Conservation (phyloP, 2,888 invertebrate genomes). For the Gnatocerus cornutus region DNA sequence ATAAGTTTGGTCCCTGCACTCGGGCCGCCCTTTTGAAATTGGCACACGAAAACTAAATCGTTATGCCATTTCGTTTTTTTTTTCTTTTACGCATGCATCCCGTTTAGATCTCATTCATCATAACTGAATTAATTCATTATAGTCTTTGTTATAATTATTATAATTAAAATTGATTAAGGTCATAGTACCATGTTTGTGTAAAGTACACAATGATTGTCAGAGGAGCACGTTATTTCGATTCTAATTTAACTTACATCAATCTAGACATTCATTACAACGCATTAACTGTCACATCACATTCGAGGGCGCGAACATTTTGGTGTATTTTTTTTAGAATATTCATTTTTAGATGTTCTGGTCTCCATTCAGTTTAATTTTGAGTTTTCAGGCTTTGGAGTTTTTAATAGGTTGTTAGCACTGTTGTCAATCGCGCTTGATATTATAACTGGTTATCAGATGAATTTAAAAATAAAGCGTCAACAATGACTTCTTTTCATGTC, state of each 20-base stretch:
- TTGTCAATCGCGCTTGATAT: no score
- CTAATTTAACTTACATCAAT: conserved; percentile 1
- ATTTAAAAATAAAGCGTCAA: no score
- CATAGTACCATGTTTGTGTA: conserved; percentile 56
- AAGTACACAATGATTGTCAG: conserved; percentile 39
- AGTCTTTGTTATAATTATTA: conserved; percentile 36
- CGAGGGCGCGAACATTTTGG: not conserved
- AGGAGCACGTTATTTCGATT: conserved; percentile 16
- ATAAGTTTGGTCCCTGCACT: conserved; percentile 62
- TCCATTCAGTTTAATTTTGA: no score
- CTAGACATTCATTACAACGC: not conserved
- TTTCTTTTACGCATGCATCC: conserved; percentile 44
- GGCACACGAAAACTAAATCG: conserved; percentile 34
- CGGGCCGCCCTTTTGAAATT: conserved; percentile 51
- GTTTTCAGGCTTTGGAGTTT: no score
- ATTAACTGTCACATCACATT: conserved; percentile 3
- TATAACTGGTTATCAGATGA: no score
- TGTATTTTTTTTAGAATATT: not conserved
- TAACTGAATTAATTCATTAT: conserved; percentile 43
- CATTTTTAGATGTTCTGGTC: no score
- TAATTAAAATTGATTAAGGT: conserved; percentile 53
- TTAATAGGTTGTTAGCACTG: no score
- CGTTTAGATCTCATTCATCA: conserved; percentile 31
- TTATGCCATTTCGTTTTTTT: conserved; percentile 45
- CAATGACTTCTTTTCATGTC: no score